Conservation (phyloP, 1,140 invertebrate genomes). For the Schlechtendalia chinensis region DNA sequence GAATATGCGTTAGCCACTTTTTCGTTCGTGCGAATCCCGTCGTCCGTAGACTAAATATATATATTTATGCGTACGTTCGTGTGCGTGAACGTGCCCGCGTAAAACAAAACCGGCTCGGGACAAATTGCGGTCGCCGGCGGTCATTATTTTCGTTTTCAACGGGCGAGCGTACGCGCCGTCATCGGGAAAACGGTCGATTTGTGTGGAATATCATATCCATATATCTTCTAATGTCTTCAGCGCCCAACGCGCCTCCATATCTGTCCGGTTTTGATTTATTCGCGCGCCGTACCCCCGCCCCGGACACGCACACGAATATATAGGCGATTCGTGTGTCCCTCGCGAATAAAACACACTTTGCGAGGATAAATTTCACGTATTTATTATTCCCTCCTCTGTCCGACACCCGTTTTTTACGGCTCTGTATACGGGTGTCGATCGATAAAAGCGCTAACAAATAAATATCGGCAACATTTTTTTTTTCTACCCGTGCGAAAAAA, state of each 20-base stretch:
- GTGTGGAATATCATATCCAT: constrained; percentile 44
- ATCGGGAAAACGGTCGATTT: constrained; percentile 49
- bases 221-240: constrained; percentile 44
- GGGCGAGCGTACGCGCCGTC: constrained; percentile 21
- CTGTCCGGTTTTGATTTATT: constrained; percentile 43
- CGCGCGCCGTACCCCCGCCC: neutral
- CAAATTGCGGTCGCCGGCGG: constrained; percentile 46
- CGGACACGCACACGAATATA: neutral
- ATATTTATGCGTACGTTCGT: neutral
- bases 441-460: constrained; percentile 39
- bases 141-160: constrained; percentile 47
- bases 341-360: constrained; percentile 42
- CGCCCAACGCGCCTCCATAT: constrained; percentile 29
- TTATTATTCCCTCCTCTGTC: constrained; percentile 4
- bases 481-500: neutral
- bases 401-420: too few relatives aligned
- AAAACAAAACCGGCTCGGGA: constrained; percentile 40
- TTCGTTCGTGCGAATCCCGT: neutral
- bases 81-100: neutral
- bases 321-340: constrained; percentile 43
- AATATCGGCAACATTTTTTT: constrained; percentile 23
- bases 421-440: constrained; percentile 12
- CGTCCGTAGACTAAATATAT: too few relatives aligned
- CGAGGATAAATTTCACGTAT: constrained; percentile 45
- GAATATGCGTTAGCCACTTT: constrained; percentile 9